Base-by-base conservation (phyloP, 1,140 invertebrate species). In the Megalonaias nervosa region DNA sequence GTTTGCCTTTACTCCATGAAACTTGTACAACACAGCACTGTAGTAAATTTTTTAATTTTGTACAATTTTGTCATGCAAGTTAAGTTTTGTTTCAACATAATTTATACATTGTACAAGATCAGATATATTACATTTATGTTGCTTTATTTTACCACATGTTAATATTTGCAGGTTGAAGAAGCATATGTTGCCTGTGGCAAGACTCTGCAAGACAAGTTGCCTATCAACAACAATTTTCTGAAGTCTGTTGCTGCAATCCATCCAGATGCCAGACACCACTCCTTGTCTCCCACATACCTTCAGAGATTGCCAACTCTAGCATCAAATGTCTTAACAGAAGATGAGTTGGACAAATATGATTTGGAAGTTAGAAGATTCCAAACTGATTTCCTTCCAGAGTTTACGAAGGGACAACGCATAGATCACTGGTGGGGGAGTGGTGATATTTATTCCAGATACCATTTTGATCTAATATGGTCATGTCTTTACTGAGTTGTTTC, bases 161-260 rank as follows among this genome's bases (percentile, higher is more conserved):
- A 59, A 23, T 71, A 19, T 71, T 58, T 74, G 38, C n/a, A 78
- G 71, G 71, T 78, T 23, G 60, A 71, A 17, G 65, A 64, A 56
- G 74, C 65, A 48, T 80, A 77, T 61, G 38, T 55, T 23, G 55
- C 38, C 26, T 78, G 75, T 78, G 80, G 75, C 6, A 78, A n/a
- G n/a, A 78, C 57, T 15, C 62, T 81, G 21, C 80, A 78, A 64
- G 60, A 79, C n/a, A 81, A 78, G 58, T 57, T 81, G 23, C 67
- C 76, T 19, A 17, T 81, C n/a, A 57, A 21, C 17, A 81, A 81
- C 23, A 19, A 14, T 61, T 64, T 79, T 21, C 80, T 81, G 57
- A 71, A 75, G 58, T 38, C 80, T 67, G 55, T 78, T 6, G 55
- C 71, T 26, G 71, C 80, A 19, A 81, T 78, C n/a, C 31, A 81